Evolutionary conservation across 2,797 vertebrate genomes (phyloP).

Genomic region (Tinamus major): DNA sequence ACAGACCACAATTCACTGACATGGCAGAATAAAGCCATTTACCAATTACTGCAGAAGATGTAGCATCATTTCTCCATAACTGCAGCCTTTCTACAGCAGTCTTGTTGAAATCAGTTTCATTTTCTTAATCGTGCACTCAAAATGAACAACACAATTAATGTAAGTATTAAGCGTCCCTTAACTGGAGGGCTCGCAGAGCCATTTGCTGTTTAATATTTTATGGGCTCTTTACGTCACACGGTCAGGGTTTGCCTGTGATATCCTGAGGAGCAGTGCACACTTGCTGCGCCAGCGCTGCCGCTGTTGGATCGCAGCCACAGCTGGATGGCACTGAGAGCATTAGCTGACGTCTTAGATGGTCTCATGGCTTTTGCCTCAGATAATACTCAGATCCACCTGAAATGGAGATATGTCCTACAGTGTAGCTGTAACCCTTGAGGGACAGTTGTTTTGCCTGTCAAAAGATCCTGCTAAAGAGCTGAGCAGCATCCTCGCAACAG

Average conservation of each 20-base stretch:
- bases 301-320: background rate
- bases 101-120: background rate
- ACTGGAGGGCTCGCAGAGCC: background rate
- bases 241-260: background rate
- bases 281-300: conserved; percentile 20
- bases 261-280: conserved; percentile 8
- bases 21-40: conserved; percentile 1
- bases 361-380: conserved; percentile 13
- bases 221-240: background rate
- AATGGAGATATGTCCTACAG: background rate
- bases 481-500: background rate
- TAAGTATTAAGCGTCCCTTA: conserved; percentile 30
- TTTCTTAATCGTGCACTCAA: conserved; percentile 17
- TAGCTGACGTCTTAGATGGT: background rate
- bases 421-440: background rate
- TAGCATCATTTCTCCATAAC: background rate
- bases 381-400: conserved; percentile 27
- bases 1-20: background rate
- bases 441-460: background rate
- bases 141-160: conserved; percentile 22
- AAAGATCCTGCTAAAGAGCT: background rate
- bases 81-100: background rate
- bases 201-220: conserved; percentile 17
- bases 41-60: background rate
- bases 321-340: background rate